phyloP scores from a whole-genome alignment of 2,797 vertebrate genomes.

The Pogonophryne albipinna region DNA sequence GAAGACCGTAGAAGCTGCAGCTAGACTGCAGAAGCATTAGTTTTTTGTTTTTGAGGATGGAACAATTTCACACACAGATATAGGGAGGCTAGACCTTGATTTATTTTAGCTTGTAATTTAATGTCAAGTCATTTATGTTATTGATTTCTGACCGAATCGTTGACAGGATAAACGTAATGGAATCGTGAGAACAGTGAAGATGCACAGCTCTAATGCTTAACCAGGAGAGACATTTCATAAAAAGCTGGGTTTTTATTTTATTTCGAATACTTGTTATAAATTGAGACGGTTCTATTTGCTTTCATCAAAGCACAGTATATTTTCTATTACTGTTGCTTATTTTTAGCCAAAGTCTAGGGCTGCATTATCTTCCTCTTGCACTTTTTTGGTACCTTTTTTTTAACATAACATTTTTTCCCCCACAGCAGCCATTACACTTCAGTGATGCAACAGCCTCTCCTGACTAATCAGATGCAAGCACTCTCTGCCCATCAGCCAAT shows the following conservation, averaged over 20 bases:
- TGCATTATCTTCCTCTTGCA: neutral
- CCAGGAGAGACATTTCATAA: neutral
- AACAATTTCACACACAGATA: too few relatives aligned
- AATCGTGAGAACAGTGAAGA: neutral
- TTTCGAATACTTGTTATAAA: neutral
- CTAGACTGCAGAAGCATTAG: too few relatives aligned
- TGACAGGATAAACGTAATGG: too few relatives aligned
- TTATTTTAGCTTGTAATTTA: too few relatives aligned
- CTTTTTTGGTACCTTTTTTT: neutral
- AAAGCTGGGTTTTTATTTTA: neutral
- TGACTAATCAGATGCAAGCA: conserved; percentile 92
- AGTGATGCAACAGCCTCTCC: conserved; percentile 91
- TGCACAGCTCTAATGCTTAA: neutral
- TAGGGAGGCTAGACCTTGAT: too few relatives aligned
- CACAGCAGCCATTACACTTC: conserved; percentile 91
- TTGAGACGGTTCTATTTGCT: neutral
- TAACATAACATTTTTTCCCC: conserved; percentile 92
- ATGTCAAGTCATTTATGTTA: too few relatives aligned
- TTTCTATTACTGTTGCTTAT: neutral
- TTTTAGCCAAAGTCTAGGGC: neutral
- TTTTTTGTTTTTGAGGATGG: too few relatives aligned
- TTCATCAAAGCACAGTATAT: neutral
- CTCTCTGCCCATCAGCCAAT: conserved; percentile 94
- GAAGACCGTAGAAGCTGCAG: too few relatives aligned
- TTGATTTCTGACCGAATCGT: too few relatives aligned